Evolutionary conservation across 2,888 invertebrate genomes (phyloP).

Genomic region (Apeira syringaria): DNA sequence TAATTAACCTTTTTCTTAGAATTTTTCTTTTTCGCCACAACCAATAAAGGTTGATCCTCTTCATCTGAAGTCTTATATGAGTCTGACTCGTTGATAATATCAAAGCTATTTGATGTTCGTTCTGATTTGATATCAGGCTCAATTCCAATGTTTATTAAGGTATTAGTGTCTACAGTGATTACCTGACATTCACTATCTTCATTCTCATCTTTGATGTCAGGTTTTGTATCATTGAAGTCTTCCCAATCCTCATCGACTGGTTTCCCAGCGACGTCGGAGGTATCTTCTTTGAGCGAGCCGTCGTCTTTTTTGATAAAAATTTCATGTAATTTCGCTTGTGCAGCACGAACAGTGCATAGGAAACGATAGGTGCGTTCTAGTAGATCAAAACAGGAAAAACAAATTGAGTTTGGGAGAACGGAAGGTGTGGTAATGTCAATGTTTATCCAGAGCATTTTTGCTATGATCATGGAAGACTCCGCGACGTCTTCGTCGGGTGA

Average conservation of each 20-base stretch:
- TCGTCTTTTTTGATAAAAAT: constrained; percentile 44
- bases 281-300: constrained; percentile 20
- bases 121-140: constrained; percentile 48
- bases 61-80: constrained; percentile 36
- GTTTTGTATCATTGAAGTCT: constrained; percentile 52
- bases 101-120: constrained; percentile 21
- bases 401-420: constrained; percentile 63
- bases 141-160: constrained; percentile 36
- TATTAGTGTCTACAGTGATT: constrained; percentile 41
- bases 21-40: constrained; percentile 49
- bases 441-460: constrained; percentile 74
- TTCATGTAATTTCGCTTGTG: constrained; percentile 58
- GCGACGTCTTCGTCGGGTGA: constrained; percentile 64
- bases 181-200: constrained; percentile 35
- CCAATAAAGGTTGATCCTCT: constrained; percentile 58
- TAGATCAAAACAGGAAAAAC: constrained; percentile 71
- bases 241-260: constrained; percentile 67
- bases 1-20: constrained; percentile 42
- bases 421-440: constrained; percentile 54
- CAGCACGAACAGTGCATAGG: constrained; percentile 59
- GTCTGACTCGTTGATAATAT: constrained; percentile 4
- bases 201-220: constrained; percentile 55
- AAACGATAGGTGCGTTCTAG: constrained; percentile 72
- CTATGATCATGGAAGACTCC: constrained; percentile 56
- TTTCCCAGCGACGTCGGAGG: constrained; percentile 41